Evolutionary conservation across 2,797 vertebrate genomes (phyloP).

Genomic region (Fundulus diaphanus): DNA sequence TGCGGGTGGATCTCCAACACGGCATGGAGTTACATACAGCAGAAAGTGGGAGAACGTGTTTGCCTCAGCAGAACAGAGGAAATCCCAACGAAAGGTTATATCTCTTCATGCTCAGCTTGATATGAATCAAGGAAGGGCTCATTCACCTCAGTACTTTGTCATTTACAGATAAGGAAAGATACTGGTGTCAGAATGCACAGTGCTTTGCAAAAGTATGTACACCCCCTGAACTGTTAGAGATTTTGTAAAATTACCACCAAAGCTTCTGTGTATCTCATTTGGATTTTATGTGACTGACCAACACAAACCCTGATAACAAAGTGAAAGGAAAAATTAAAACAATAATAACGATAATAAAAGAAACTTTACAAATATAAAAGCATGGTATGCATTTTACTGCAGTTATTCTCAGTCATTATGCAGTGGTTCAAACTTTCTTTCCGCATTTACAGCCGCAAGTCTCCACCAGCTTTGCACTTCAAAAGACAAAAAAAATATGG

Average conservation of each 20-base stretch:
- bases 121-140: conserved; percentile 55
- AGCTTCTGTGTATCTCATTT: background rate
- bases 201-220: background rate
- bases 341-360: background rate
- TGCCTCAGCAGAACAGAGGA: background rate
- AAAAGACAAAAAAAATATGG: no score
- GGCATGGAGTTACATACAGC: conserved; percentile 20
- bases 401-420: background rate
- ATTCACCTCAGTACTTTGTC: conserved; percentile 53
- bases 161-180: conserved; percentile 50
- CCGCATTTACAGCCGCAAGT: no score
- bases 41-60: conserved; percentile 6
- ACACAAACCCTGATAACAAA: background rate
- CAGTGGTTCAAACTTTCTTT: no score
- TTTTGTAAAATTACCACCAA: background rate
- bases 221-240: background rate
- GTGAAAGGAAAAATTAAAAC: background rate
- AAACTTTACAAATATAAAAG: background rate
- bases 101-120: conserved; percentile 35
- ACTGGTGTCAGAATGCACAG: conserved; percentile 16
- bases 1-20: conserved; percentile 21
- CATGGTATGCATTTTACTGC: background rate
- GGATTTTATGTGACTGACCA: background rate
- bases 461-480: no score
- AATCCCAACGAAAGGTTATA: conserved; percentile 9